Evolutionary conservation across 2,797 vertebrate genomes (phyloP).

Genomic region (Notoglanidium macrostoma): DNA sequence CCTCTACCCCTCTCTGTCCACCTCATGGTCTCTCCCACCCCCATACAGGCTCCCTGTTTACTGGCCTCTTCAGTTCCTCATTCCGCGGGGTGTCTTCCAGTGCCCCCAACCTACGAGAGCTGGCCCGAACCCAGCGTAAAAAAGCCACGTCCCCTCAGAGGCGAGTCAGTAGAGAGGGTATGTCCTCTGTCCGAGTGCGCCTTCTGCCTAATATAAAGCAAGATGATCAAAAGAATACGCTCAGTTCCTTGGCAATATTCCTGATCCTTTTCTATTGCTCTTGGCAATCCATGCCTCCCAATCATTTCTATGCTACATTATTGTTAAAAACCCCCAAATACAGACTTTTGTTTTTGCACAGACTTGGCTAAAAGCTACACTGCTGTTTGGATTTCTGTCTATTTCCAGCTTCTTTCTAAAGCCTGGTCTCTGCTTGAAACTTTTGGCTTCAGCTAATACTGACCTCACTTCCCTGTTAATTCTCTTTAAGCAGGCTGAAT

Average conservation of each 20-base stretch:
- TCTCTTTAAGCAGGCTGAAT: neutral
- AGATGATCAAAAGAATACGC: constrained; percentile 17
- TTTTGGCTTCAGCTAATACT: neutral
- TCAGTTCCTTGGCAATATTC: constrained; percentile 11
- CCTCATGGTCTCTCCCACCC: constrained; percentile 66
- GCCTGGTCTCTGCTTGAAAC: constrained; percentile 1
- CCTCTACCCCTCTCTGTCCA: constrained; percentile 36
- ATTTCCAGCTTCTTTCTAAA: neutral
- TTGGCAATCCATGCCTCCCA: neutral
- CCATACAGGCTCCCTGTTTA: constrained; percentile 89
- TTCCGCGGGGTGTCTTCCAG: constrained; percentile 94
- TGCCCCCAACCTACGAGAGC: constrained; percentile 96
- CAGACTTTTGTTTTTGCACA: constrained; percentile 19
- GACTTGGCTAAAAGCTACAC: neutral
- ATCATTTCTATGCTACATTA: neutral
- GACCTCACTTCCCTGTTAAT: constrained; percentile 5
- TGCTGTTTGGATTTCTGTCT: neutral
- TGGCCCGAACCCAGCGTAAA: constrained; percentile 90
- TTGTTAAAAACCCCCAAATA: neutral
- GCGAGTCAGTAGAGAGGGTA: constrained; percentile 91
- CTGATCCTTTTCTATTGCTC: constrained; percentile 19
- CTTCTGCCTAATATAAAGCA: constrained; percentile 12
- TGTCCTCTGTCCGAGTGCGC: constrained; percentile 66
- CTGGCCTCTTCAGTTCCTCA: constrained; percentile 96
- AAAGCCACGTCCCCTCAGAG: constrained; percentile 85